A percentile compares a stretch with the other conserved stretches of the same genome.
These are phyloP conservation scores for Dufourea novaeangliae DNA, from an alignment of 1,140 invertebrate genomes.

Conservation along the genomic window DNA sequence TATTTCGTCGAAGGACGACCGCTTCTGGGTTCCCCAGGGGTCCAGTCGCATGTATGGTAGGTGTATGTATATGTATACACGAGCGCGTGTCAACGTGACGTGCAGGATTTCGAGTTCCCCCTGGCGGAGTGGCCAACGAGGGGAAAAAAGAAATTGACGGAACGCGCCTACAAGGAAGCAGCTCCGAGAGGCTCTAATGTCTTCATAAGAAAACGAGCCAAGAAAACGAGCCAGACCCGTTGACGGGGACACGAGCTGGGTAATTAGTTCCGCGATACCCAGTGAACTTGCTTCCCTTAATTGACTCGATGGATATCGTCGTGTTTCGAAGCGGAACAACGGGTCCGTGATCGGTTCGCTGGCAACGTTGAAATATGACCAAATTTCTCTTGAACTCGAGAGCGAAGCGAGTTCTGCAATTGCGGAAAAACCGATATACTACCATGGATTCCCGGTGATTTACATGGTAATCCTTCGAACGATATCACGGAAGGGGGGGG, in stretches of 20 bases:
- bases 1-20: constrained; percentile 65
- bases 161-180: background rate
- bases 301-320: background rate
- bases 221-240: too few relatives aligned
- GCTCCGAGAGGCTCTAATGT: constrained; percentile 31
- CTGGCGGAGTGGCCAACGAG: background rate
- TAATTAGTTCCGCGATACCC: constrained; percentile 16
- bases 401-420: background rate
- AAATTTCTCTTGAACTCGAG: background rate
- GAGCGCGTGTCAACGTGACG: constrained; percentile 22
- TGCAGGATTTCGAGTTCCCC: constrained; percentile 46
- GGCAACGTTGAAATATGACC: background rate
- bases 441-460: background rate
- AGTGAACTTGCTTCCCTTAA: background rate
- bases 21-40: constrained; percentile 55
- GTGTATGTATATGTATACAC: background rate
- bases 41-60: too few relatives aligned
- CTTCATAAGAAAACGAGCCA: constrained; percentile 37
- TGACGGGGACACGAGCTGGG: background rate
- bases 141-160: background rate
- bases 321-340: background rate
- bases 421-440: background rate
- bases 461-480: constrained; percentile 6
- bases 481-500: background rate
- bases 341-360: background rate